Conservation (phyloP, 1,140 invertebrate genomes). For the Drosophila ananassae region DNA sequence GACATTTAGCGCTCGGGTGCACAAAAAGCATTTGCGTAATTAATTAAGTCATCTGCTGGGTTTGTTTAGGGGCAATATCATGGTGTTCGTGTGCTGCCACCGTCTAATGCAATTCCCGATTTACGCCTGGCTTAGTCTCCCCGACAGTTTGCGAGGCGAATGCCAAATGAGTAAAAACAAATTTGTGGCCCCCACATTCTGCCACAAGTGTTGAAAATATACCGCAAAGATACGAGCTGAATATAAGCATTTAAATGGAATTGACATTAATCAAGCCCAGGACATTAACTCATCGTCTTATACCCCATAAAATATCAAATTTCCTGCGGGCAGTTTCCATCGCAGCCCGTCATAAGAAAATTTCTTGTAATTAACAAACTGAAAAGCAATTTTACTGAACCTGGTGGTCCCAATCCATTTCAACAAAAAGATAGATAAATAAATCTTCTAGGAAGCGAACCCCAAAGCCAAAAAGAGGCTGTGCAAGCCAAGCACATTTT, state of each 20-base stretch:
- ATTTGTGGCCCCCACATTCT: conserved; percentile 34
- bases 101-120: conserved; percentile 41
- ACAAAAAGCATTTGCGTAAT: conserved; percentile 56
- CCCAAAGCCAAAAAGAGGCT: neutral
- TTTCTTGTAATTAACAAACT: conserved; percentile 37
- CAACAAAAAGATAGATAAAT: conserved; percentile 25
- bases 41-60: conserved; percentile 58
- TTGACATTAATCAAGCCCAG: conserved; percentile 38
- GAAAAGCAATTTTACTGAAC: conserved; percentile 15
- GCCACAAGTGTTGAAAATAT: conserved; percentile 28
- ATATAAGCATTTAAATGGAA: conserved; percentile 33
- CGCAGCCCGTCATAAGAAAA: conserved; percentile 10
- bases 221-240: conserved; percentile 1
- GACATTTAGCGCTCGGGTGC: conserved; percentile 41
- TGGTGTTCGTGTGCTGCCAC: conserved; percentile 22
- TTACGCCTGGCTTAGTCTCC: conserved; percentile 36
- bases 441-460: conserved; percentile 23
- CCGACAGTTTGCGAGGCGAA: conserved; percentile 34
- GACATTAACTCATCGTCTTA: conserved; percentile 30
- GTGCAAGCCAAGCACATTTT: conserved; percentile 32
- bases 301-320: conserved; percentile 41
- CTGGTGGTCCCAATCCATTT: conserved; percentile 19
- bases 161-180: conserved; percentile 41
- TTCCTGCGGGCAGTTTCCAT: conserved; percentile 12
- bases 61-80: conserved; percentile 40